Evolutionary conservation across 2,797 vertebrate species (phyloP), one percentile per base, ranked within the genome.

Genomic region (Mastacembelus armatus): DNA sequence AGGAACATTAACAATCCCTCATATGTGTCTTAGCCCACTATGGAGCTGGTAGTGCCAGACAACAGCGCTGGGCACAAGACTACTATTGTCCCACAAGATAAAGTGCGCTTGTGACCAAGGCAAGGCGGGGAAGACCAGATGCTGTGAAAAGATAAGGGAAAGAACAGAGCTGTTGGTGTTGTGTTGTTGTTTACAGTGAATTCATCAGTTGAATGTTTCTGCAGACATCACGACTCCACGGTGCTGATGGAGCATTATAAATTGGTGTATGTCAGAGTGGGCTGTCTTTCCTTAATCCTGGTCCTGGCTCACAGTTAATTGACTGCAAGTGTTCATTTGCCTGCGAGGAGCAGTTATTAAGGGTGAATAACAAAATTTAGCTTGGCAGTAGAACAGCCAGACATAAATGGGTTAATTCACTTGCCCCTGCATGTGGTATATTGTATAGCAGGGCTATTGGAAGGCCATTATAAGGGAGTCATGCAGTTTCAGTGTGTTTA

Each of bases 41-140:
- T 77, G 86, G 87, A 85, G 91, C 86, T 85, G 93, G 85, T 71
- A 78, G 92, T 93, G 94, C 93, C 95, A 93, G 93, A 91, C 90
- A 77, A 90, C 92, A 91, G 86, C 84, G 86, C 78, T 63, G 89
- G 87, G 67, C 89, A 97, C 95, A 97, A 95, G 92, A 93, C 92
- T 86, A 66, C 81, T 81, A 96, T 96, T 98, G 96, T 97, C 90
- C 85, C 58, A 56, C 63, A 86, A 93, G 76, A 96, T 95, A 97
- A 94, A 89, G 66, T 81, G 87, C 81, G 87, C 91, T 96, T 94
- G 95, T 92, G 89, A 88, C 87, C 83, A 81, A 38, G 75, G 63
- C 74, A 40, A 71, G 67, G 84, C 68, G 70, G 85, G 72, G 79
- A 81, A 88, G 90, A 88, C 88, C 88, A 91, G 91, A 91, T 91